phyloP scores from a whole-genome alignment of 2,888 invertebrate genomes.

The Cantharis rustica region DNA sequence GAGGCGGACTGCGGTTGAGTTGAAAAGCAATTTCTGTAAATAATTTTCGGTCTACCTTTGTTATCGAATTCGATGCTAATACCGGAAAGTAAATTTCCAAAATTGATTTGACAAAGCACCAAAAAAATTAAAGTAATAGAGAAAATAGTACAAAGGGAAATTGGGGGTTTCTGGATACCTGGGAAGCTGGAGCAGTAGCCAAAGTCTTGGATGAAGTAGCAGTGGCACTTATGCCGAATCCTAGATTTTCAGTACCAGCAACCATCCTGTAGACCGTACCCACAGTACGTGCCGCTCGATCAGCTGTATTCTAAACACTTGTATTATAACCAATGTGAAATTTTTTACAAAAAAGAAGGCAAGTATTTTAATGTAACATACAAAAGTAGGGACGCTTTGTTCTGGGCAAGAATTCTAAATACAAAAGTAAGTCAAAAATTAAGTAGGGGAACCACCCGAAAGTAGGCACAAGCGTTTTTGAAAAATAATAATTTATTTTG shows the following conservation, averaged over 20 bases:
- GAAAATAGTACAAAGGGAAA: constrained; percentile 6
- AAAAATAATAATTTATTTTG: no score
- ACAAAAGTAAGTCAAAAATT: background rate
- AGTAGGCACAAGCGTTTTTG: no score
- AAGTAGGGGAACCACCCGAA: background rate
- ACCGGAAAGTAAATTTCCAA: background rate
- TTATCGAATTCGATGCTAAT: background rate
- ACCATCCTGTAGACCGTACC: constrained; percentile 80
- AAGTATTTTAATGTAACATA: background rate
- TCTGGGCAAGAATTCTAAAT: background rate
- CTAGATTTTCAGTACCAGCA: constrained; percentile 76
- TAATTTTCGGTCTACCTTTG: background rate
- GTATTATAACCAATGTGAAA: constrained; percentile 18
- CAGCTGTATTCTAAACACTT: constrained; percentile 57
- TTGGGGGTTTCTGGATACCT: constrained; percentile 52
- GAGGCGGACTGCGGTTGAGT: background rate
- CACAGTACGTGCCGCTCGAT: constrained; percentile 79
- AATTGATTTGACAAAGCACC: background rate
- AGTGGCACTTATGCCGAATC: constrained; percentile 70
- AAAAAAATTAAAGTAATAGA: constrained; percentile 12
- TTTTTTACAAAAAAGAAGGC: background rate
- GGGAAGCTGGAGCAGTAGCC: constrained; percentile 38
- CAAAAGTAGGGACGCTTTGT: background rate
- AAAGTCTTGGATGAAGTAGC: constrained; percentile 58
- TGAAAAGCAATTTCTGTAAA: background rate